Evolutionary conservation across 2,113 vertebrate genomes (phyloP), one percentile per base, ranked within the genome.

Genomic region (Anser brachyrhynchus): DNA sequence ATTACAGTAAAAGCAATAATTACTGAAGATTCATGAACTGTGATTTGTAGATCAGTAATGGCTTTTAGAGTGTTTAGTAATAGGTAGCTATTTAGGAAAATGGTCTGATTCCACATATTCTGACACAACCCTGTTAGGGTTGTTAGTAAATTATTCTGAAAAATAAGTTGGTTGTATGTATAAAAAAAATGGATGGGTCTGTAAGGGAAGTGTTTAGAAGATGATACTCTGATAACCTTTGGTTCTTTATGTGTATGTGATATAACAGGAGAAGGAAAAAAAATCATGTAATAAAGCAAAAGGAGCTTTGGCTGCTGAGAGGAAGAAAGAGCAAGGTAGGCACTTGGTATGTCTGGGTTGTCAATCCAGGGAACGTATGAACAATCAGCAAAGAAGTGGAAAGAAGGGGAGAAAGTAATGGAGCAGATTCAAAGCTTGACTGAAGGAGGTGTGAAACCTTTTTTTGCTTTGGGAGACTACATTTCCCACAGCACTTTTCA

Each of bases 371-470:
- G 33, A 77, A 41, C 6, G 1, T 14, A 21, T 2, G 16, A 87
- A 11, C n/a, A 28, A 16, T 29, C 55, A 78, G 25, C 8, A 29
- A 57, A 25, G 16, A 55, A 75, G 8, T 22, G 7, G 35, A 80
- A 83, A 33, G 39, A 62, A 51, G 16, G n/a, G 21, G 11, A 58
- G 26, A 46, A 17, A 69, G 26, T 13, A 92, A 10, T 25, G 9
- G 41, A 77, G 22, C 13, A 67, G 33, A n/a, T 43, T 39, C 8
- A 37, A 85, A 83, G 13, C 21, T 12, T 85, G 23, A 44, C 44
- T 0, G 0, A 76, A 88, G 17, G 12, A 46, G 66, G 6, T 9
- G 9, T 57, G 8, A 74, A 82, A 39, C 33, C 1, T 78, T 61
- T 78, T 78, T 65, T 51, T 88, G 11, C 70, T 80, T 81, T 52